Evolutionary conservation across 2,797 vertebrate genomes (phyloP), one percentile per base, ranked within the genome.

Genomic region (Balearica regulorum): DNA sequence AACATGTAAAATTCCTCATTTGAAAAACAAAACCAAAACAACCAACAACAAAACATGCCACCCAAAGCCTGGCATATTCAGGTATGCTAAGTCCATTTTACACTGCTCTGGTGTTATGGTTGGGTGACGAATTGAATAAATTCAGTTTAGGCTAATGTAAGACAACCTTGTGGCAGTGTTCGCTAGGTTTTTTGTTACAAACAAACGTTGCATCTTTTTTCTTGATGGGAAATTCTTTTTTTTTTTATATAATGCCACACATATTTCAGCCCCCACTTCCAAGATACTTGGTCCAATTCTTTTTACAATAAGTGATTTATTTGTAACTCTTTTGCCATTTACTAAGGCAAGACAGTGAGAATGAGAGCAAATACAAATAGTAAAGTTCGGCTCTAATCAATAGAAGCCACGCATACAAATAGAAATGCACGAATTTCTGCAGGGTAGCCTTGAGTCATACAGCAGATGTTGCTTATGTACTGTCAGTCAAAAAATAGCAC

Each of bases 361-460:
- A 85, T 55, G 25, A 83, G 25, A 71, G 43, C 6, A 58, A 86
- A 62, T 18, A 13, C 5, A 82, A 79, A 21, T 20, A 62, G 48
- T 58, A 61, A 66, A 86, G 60, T 44, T 37, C 13, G 54, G 5
- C 17, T 89, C 66, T 73, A 44, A 66, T 69, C 26, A 44, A 35
- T 31, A 58, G 31, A 82, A 8, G 4, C 17, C 37, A 33, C 0
- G 0, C 12, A 48, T 11, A 68, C 0, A 8, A 75, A 71, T 31
- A 44, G 33, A 82, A 90, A 35, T 39, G 12, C 24, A 39, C 13
- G 46, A 8, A 48, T 62, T 90, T 83, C 77, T 87, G 18, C 72
- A 71, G 44, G 35, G 29, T 31, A 71, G 25, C 80, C 37, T 89
- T 83, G 53, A 53, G 20, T 89, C 26, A 16, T 35, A 20, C 15